Percentiles rank a stretch among this genome's conserved stretches.
phyloP scores from a whole-genome alignment of 1,140 invertebrate genomes.

The Melanaphis sacchari region DNA sequence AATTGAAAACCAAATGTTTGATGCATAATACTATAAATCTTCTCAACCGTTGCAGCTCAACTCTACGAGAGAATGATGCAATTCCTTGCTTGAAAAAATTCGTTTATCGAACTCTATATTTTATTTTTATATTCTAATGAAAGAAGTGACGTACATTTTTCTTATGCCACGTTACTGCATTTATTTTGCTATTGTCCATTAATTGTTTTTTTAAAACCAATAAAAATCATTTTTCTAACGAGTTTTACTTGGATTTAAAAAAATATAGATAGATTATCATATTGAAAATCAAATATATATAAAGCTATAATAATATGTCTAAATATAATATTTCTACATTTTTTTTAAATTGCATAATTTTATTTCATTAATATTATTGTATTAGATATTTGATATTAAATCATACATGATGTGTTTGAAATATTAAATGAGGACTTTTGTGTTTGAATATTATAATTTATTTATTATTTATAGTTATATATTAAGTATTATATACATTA shows the following conservation, averaged over 20 bases:
- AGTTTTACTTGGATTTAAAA: background rate
- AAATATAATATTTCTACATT: background rate
- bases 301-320: background rate
- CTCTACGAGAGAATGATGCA: background rate
- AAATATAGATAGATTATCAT: background rate
- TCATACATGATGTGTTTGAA: background rate
- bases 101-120: background rate
- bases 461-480: background rate
- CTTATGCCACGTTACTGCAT: background rate
- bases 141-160: background rate
- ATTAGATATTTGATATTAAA: background rate
- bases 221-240: background rate
- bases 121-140: background rate
- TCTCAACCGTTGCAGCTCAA: slow-evolving; percentile 43
- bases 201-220: background rate
- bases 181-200: background rate
- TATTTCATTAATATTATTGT: background rate
- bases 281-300: background rate
- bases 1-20: slow-evolving; percentile 18
- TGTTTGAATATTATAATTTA: background rate
- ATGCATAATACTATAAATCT: background rate
- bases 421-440: background rate
- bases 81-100: slow-evolving; percentile 26
- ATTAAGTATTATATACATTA: background rate
- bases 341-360: background rate